Conservation (phyloP, 2,888 invertebrate species). For the Corythucha ciliata region DNA sequence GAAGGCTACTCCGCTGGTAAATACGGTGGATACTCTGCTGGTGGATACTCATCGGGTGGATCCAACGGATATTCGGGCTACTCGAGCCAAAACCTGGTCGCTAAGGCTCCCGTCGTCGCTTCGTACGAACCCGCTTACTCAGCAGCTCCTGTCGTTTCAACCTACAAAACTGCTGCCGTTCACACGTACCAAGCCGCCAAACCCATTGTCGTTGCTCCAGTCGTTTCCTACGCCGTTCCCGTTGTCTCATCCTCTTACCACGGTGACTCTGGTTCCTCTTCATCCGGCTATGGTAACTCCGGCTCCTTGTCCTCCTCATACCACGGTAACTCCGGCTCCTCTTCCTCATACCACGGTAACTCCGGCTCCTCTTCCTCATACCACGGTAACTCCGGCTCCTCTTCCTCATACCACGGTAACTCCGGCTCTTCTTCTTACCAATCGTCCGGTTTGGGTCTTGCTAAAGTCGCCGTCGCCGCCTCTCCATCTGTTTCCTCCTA, state of each 20-base stretch:
- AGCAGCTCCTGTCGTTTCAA: slow-evolving; percentile 38
- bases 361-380: too few species aligned
- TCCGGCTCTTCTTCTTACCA: slow-evolving; percentile 12
- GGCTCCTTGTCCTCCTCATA: too few species aligned
- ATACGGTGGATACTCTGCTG: slow-evolving; percentile 14
- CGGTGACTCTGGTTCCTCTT: background rate
- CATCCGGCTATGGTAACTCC: too few species aligned
- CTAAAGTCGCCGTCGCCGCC: slow-evolving; percentile 24
- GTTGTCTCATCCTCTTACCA: slow-evolving; percentile 19
- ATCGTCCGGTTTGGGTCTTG: background rate
- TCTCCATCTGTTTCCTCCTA: slow-evolving; percentile 13
- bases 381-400: slow-evolving; percentile 17
- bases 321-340: slow-evolving; percentile 17
- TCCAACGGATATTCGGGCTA: slow-evolving; percentile 16
- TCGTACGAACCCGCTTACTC: slow-evolving; percentile 27
- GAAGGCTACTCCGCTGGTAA: slow-evolving; percentile 10
- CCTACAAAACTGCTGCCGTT: slow-evolving; percentile 27
- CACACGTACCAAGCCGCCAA: slow-evolving; percentile 26
- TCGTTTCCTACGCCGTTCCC: slow-evolving; percentile 18
- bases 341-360: slow-evolving; percentile 12
- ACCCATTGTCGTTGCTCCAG: slow-evolving; percentile 21
- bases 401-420: slow-evolving; percentile 13
- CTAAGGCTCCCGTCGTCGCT: slow-evolving; percentile 22
- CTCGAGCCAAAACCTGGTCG: slow-evolving; percentile 1
- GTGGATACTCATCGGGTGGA: slow-evolving; percentile 22